These are phyloP conservation scores for Ganaspis brasiliensis DNA, from an alignment of 2,888 invertebrate species.

Conservation along the genomic window DNA sequence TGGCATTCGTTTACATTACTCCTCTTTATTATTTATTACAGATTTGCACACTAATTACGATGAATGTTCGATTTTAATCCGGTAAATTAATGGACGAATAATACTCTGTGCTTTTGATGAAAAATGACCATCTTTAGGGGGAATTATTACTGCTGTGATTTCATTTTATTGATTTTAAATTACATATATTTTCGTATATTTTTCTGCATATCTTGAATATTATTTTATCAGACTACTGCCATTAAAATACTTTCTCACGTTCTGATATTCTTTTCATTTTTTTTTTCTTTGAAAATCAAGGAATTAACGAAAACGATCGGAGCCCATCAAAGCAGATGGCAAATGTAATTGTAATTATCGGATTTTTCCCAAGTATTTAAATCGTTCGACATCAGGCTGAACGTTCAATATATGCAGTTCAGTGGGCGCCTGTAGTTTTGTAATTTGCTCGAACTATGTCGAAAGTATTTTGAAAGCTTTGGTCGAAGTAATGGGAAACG, in stretches of 20 bases:
- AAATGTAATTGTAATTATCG: constrained; percentile 27
- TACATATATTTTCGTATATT: too few relatives aligned
- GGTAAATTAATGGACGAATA: not conserved
- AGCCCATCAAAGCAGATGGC: constrained; percentile 7
- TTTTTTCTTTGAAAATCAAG: not conserved
- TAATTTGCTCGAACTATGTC: constrained; percentile 34
- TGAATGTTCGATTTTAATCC: constrained; percentile 8
- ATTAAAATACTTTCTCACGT: too few relatives aligned
- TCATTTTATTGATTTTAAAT: too few relatives aligned
- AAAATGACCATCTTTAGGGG: too few relatives aligned
- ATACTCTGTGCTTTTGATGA: not conserved
- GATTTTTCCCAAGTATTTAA: constrained; percentile 36
- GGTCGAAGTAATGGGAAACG: constrained; percentile 21
- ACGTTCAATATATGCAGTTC: constrained; percentile 8
- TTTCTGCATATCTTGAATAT: too few relatives aligned
- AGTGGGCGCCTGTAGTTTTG: constrained; percentile 2
- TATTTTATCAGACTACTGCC: too few relatives aligned
- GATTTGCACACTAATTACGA: constrained; percentile 5
- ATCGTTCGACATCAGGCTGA: not conserved
- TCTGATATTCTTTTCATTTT: not conserved
- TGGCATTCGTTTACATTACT: not conserved
- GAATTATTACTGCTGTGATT: too few relatives aligned
- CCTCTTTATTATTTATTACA: constrained; percentile 22
- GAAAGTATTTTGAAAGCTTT: constrained; percentile 41
- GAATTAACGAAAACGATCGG: not conserved